A percentile compares a stretch with the other conserved stretches of the same genome.
Evolutionary conservation across 2,888 invertebrate genomes (phyloP).

Genomic region (Prionchulus punctatus): DNA sequence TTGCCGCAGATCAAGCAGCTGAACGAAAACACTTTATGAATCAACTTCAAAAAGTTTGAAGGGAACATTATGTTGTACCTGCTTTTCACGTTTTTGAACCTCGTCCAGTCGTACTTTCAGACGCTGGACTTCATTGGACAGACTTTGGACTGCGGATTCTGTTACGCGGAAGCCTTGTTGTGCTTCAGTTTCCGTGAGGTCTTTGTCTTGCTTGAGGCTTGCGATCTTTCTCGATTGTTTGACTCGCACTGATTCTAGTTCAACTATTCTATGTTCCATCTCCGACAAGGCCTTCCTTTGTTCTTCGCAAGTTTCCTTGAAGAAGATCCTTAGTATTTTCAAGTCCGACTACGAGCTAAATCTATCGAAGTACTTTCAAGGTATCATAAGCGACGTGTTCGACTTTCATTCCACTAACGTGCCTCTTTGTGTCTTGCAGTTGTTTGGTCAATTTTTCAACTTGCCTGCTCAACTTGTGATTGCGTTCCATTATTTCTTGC

Average conservation of each 20-base stretch:
- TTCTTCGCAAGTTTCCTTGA: neutral
- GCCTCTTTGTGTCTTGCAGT: constrained; percentile 60
- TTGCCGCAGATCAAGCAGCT: constrained; percentile 35
- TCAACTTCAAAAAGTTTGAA: neutral
- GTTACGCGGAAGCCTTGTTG: constrained; percentile 28
- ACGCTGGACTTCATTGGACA: constrained; percentile 28
- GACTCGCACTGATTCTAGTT: constrained; percentile 31
- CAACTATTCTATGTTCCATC: neutral
- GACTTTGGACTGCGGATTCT: constrained; percentile 33
- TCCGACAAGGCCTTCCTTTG: neutral
- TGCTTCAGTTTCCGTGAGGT: constrained; percentile 17
- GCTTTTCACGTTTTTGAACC: neutral
- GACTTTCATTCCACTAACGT: constrained; percentile 63
- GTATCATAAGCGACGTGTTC: neutral
- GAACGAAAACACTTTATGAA: too few relatives aligned
- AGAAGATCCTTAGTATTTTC: neutral
- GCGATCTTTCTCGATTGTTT: constrained; percentile 33
- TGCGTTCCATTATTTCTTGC: constrained; percentile 37
- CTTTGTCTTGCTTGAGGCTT: constrained; percentile 25
- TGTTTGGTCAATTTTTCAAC: constrained; percentile 63
- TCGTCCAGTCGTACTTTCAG: constrained; percentile 32
- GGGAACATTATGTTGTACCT: neutral
- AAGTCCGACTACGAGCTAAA: neutral
- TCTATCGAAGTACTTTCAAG: neutral
- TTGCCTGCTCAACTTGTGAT: constrained; percentile 64